These are phyloP conservation scores for Empidonax alnorum DNA, from an alignment of 2,113 vertebrate genomes.

Conservation along the genomic window DNA sequence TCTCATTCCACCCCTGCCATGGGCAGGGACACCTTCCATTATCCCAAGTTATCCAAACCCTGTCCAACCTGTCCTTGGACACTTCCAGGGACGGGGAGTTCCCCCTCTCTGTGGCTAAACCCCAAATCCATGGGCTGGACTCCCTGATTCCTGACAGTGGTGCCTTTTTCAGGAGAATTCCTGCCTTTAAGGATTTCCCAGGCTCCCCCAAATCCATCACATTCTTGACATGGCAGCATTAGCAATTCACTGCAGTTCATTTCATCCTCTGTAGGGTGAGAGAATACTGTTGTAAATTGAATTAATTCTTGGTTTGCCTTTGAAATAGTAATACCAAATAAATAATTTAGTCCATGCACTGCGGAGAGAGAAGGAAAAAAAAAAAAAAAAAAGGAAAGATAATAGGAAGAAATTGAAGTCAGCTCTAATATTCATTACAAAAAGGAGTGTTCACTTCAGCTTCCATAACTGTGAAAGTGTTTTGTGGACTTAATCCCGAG, in stretches of 20 bases:
- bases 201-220: neutral
- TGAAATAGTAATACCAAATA: slow-evolving; percentile 8
- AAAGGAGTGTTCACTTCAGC: neutral
- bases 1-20: neutral
- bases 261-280: neutral
- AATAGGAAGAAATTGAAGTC: slow-evolving; percentile 23
- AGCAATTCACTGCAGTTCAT: neutral
- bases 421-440: neutral
- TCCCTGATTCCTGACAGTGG: accelerated
- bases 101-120: neutral
- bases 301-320: slow-evolving; percentile 25
- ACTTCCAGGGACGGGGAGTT: neutral
- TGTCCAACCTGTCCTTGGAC: neutral
- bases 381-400: neutral
- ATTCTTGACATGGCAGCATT: neutral
- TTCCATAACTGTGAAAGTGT: neutral
- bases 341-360: neutral
- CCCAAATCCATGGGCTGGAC: neutral
- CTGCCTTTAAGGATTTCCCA: neutral
- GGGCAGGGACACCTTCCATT: neutral
- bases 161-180: neutral
- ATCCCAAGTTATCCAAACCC: neutral
- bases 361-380: no score
- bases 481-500: slow-evolving; percentile 45
- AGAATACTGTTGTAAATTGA: slow-evolving; percentile 18